A percentile compares a stretch with the other conserved stretches of the same genome.
These are phyloP conservation scores for Heliconius hortense DNA, from an alignment of 2,888 invertebrate species.

Conservation along the genomic window DNA sequence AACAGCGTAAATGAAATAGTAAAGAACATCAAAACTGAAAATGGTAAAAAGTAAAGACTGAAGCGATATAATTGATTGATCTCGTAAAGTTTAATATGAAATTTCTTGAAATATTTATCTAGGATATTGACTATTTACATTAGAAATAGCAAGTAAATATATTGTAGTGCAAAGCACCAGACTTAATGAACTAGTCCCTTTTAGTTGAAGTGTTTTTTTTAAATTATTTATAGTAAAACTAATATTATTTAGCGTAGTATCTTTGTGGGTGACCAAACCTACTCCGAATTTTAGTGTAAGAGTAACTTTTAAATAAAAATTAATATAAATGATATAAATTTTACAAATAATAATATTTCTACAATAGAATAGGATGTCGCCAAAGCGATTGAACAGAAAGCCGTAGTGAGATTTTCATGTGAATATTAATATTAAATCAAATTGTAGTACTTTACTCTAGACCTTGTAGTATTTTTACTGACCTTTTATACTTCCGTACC, in stretches of 20 bases:
- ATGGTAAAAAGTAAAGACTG: conserved; percentile 40
- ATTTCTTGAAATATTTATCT: conserved; percentile 27
- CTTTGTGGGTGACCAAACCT: conserved; percentile 61
- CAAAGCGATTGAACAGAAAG: conserved; percentile 65
- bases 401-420: conserved; percentile 70
- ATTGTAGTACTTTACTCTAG: conserved; percentile 66
- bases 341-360: conserved; percentile 41
- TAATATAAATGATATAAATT: conserved; percentile 45
- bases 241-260: conserved; percentile 36
- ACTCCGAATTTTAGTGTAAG: conserved; percentile 68
- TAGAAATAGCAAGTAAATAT: conserved; percentile 26
- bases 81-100: conserved; percentile 4
- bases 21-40: conserved; percentile 36
- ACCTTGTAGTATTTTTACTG: conserved; percentile 75
- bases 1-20: conserved; percentile 44
- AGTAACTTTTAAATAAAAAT: conserved; percentile 48
- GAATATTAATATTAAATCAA: conserved; percentile 48
- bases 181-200: conserved; percentile 41
- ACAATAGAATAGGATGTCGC: conserved; percentile 47
- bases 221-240: conserved; percentile 19
- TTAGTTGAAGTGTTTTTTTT: conserved; percentile 19
- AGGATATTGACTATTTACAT: conserved; percentile 23
- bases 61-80: conserved; percentile 26
- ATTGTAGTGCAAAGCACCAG: conserved; percentile 47
- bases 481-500: conserved; percentile 72